Conservation (phyloP, 2,113 vertebrate species). For the Gasterosteus aculeatus region DNA sequence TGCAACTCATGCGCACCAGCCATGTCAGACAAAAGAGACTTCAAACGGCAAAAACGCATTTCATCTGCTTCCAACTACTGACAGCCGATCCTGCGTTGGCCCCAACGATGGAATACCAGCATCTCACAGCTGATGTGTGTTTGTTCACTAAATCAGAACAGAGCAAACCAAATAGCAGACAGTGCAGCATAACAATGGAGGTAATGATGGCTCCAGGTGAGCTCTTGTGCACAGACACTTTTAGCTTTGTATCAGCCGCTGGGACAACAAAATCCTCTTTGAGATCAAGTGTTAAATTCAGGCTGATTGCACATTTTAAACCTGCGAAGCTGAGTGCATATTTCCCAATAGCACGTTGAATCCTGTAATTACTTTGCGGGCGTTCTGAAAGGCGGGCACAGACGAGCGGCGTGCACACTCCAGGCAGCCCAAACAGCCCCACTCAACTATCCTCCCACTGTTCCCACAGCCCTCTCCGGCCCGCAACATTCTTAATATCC, state of each 20-base stretch:
- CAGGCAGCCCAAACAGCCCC: slow-evolving; percentile 18
- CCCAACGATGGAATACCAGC: not conserved
- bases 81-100: slow-evolving; percentile 26
- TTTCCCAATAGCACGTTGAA: slow-evolving; percentile 74
- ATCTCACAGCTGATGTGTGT: slow-evolving; percentile 31
- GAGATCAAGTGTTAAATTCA: slow-evolving; percentile 68
- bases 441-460: slow-evolving; percentile 34
- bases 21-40: slow-evolving; percentile 64
- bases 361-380: slow-evolving; percentile 76
- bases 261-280: slow-evolving; percentile 41
- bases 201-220: slow-evolving; percentile 36
- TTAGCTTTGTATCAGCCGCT: slow-evolving; percentile 25
- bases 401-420: slow-evolving; percentile 48
- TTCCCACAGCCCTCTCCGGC: slow-evolving; percentile 37
- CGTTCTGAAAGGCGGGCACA: slow-evolving; percentile 59
- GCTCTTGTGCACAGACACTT: slow-evolving; percentile 13
- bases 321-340: slow-evolving; percentile 59
- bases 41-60: slow-evolving; percentile 66
- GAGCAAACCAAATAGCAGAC: slow-evolving; percentile 45
- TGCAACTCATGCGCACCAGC: slow-evolving; percentile 55
- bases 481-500: slow-evolving; percentile 30
- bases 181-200: slow-evolving; percentile 38
- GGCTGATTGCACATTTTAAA: slow-evolving; percentile 65
- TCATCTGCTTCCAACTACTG: slow-evolving; percentile 44
- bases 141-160: slow-evolving; percentile 53